Percentiles rank a stretch among this genome's conserved stretches.
phyloP scores from a whole-genome alignment of 2,888 invertebrate species.

The Catocala fraxini region DNA sequence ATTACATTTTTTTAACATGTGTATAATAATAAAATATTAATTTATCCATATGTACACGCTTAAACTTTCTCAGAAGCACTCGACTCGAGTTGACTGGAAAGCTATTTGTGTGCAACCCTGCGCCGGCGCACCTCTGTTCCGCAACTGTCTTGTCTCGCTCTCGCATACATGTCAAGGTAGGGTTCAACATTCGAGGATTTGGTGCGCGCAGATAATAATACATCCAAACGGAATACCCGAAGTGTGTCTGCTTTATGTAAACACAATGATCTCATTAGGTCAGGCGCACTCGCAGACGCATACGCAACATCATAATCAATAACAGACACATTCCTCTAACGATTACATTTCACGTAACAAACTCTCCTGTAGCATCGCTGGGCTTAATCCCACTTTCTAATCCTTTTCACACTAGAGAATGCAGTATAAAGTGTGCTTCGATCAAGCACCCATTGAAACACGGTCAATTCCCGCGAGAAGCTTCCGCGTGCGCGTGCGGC shows the following conservation, averaged over 20 bases:
- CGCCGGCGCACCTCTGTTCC: constrained; percentile 76
- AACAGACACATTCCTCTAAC: constrained; percentile 27
- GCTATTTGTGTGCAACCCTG: constrained; percentile 85
- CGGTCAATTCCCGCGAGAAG: constrained; percentile 77
- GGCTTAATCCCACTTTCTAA: constrained; percentile 70
- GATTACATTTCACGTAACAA: constrained; percentile 51
- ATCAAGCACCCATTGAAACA: constrained; percentile 79
- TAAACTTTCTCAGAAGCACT: constrained; percentile 78
- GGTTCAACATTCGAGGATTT: constrained; percentile 86
- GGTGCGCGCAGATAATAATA: constrained; percentile 78
- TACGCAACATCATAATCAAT: constrained; percentile 47
- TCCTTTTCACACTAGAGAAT: constrained; percentile 64
- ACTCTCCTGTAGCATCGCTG: constrained; percentile 55
- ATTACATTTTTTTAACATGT: not conserved
- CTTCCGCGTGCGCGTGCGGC: constrained; percentile 80
- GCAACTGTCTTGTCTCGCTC: constrained; percentile 75
- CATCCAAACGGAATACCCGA: constrained; percentile 71
- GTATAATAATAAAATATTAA: constrained; percentile 43
- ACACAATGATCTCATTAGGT: constrained; percentile 75
- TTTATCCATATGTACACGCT: constrained; percentile 54
- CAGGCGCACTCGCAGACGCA: constrained; percentile 61
- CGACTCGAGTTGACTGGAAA: constrained; percentile 73
- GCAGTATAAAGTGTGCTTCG: constrained; percentile 63
- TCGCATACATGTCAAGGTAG: constrained; percentile 86
- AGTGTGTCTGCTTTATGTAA: constrained; percentile 75